Conservation (phyloP, 2,797 vertebrate species). For the Manis javanica region DNA sequence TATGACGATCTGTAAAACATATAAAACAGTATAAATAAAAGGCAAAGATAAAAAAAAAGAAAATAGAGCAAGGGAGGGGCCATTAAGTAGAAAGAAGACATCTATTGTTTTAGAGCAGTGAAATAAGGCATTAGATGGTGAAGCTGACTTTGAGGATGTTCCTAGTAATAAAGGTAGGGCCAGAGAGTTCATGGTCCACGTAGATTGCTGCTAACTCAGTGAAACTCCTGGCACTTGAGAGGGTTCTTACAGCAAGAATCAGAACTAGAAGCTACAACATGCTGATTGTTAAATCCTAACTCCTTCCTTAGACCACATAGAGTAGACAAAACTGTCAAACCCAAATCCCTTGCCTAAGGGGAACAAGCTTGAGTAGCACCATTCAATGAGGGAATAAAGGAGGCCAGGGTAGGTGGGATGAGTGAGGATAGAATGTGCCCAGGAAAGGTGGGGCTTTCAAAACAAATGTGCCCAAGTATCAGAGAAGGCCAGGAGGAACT, state of each 20-base stretch:
- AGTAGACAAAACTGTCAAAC: not conserved
- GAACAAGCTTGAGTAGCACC: not conserved
- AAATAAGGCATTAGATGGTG: not conserved
- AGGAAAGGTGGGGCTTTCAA: slow-evolving; percentile 20
- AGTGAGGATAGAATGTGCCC: not conserved
- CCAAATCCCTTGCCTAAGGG: slow-evolving; percentile 4
- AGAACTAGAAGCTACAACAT: not conserved
- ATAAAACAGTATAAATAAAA: not conserved
- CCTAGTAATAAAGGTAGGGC: not conserved
- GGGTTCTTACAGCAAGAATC: not conserved
- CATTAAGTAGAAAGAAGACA: not conserved
- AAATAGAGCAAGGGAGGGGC: not conserved
- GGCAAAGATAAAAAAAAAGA: not conserved
- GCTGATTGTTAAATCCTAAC: slow-evolving; percentile 30
- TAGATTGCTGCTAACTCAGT: not conserved
- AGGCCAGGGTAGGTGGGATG: not conserved
- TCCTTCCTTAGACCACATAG: not conserved
- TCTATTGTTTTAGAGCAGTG: not conserved
- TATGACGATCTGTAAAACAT: not conserved
- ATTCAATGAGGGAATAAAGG: not conserved
- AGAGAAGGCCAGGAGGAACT: not conserved
- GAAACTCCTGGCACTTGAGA: not conserved
- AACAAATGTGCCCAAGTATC: not conserved
- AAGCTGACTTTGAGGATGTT: not conserved
- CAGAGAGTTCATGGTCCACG: not conserved